Evolutionary conservation across 1,140 invertebrate genomes (phyloP), one percentile per base, ranked within the genome.

Genomic region (Drosophila watanabei): DNA sequence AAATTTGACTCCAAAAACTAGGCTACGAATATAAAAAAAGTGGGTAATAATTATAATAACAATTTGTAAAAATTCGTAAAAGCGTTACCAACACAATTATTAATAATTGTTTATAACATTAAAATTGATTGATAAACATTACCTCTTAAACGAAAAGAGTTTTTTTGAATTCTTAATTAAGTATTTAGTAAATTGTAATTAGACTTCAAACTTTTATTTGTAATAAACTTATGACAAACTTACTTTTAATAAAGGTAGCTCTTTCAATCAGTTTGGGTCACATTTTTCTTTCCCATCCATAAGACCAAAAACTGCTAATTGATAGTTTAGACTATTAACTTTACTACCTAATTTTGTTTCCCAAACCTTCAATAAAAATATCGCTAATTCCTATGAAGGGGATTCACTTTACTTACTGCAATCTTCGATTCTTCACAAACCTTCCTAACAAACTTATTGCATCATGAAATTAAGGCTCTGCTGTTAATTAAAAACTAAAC

Each of bases 381-480:
- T 37, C 24, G 14, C 9, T 14, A 35, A 28, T 24, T 52, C 1
- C 1, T 6, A 10, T 33, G 28, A 33, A 24, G 37, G 32, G 14
- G 13, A 45, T 37, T 37, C 24, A 48, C 43, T 35, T 32, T 24
- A 18, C 30, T 66, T 51, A 33, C 30, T 65, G 60, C 52, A 76
- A 45, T 63, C 35, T 54, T 18, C 0, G 20, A 8, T 24, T 43
- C 37, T 18, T 16, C 1, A 20, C 30, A 41, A 54, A 48, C 18
- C 62, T 10, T 41, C n/a, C 35, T n/a, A 13, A 37, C 6, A 33
- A 2, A 33, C 14, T 39, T 33, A 11, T 80, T 87, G 57, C 83
- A 84, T 80, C 66, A 80, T 56, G 46, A 10, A 56, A 85, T 84
- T 80, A 80, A 80, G 43, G 49, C 62, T 43, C 45, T 14, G 32